These are phyloP conservation scores for Cololabis saira DNA, from an alignment of 2,113 vertebrate species.

Conservation along the genomic window DNA sequence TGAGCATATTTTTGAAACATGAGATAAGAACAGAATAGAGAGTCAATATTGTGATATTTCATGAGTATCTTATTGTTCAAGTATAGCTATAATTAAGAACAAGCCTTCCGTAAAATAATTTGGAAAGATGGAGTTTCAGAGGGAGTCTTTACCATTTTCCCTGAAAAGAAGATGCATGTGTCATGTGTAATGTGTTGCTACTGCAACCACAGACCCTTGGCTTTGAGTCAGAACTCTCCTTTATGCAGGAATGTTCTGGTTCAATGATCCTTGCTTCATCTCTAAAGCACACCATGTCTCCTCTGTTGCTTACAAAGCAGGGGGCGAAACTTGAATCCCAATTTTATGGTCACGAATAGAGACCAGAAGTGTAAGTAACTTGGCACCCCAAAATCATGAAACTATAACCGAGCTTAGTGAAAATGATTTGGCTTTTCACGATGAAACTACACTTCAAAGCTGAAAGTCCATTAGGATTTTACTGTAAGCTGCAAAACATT, in stretches of 20 bases:
- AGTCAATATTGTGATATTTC: no score
- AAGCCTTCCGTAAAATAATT: no score
- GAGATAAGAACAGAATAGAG: no score
- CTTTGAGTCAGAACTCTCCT: conserved; percentile 24
- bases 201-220: conserved; percentile 11
- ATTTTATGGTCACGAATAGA: conserved; percentile 44
- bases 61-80: no score
- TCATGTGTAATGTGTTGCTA: conserved; percentile 2
- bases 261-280: conserved; percentile 17
- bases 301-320: conserved; percentile 26
- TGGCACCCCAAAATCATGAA: conserved; percentile 51
- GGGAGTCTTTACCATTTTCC: no score
- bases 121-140: not conserved
- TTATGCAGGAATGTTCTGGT: conserved; percentile 26
- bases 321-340: conserved; percentile 49
- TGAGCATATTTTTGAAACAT: no score
- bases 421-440: conserved; percentile 40
- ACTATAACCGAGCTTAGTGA: conserved; percentile 42
- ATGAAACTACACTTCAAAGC: conserved; percentile 57
- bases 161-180: no score
- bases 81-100: no score
- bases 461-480: conserved; percentile 48
- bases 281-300: conserved; percentile 20
- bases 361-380: conserved; percentile 28
- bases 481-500: conserved; percentile 59